Evolutionary conservation across 2,888 invertebrate species (phyloP).

Genomic region (Ophonus ardosiacus): DNA sequence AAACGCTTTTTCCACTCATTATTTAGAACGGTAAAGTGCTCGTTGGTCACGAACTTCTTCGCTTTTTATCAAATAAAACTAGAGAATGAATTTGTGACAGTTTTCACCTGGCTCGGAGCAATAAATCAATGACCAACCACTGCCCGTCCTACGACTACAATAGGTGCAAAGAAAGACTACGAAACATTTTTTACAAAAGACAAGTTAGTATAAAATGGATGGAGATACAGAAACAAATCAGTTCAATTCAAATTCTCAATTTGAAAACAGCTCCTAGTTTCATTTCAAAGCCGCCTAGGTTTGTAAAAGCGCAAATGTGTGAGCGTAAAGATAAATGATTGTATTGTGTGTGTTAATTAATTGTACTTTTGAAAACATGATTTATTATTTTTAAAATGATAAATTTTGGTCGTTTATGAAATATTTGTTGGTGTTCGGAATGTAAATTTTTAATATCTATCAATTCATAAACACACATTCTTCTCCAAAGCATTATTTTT

Average conservation of each 20-base stretch:
- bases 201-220: conserved; percentile 20
- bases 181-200: not conserved
- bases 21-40: conserved; percentile 42
- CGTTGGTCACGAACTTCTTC: conserved; percentile 43
- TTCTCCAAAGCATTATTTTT: not conserved
- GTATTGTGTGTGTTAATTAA: not conserved
- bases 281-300: not conserved
- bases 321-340: not conserved
- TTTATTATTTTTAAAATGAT: not conserved
- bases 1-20: conserved; percentile 31
- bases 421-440: not conserved
- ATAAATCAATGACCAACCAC: conserved; percentile 44
- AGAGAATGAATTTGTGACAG: conserved; percentile 33
- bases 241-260: conserved; percentile 34
- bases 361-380: not conserved
- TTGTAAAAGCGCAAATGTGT: conserved; percentile 5
- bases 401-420: not conserved
- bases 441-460: not conserved
- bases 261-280: conserved; percentile 32
- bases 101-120: conserved; percentile 44
- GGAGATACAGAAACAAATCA: not conserved
- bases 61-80: conserved; percentile 38
- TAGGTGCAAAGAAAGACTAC: not conserved
- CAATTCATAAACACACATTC: not conserved
- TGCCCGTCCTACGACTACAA: not conserved